phyloP scores from a whole-genome alignment of 2,888 invertebrate species.

The Cheilosia soror region DNA sequence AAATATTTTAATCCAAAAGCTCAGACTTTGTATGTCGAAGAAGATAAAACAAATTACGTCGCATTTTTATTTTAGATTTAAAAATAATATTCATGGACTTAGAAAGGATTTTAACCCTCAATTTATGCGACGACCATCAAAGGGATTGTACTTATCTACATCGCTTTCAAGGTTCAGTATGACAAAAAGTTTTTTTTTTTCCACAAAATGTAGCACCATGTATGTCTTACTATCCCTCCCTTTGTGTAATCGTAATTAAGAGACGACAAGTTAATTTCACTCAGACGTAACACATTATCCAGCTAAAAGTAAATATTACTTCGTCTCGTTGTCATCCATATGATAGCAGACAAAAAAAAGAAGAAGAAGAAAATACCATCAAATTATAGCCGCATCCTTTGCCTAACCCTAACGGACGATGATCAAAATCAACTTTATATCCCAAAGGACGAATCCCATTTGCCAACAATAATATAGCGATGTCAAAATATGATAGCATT shows the following conservation, averaged over 20 bases:
- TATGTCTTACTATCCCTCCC: too few species aligned
- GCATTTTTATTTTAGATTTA: too few species aligned
- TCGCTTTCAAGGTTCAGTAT: too few species aligned
- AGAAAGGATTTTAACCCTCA: too few species aligned
- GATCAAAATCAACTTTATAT: constrained; percentile 70
- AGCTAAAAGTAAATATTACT: not conserved
- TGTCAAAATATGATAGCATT: constrained; percentile 66
- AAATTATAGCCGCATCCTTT: constrained; percentile 12
- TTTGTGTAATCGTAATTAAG: constrained; percentile 23
- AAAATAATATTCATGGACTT: too few species aligned
- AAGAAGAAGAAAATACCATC: constrained; percentile 21
- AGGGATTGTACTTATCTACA: too few species aligned
- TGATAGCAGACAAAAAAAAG: not conserved
- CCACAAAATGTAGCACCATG: too few species aligned
- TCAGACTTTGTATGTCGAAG: too few species aligned
- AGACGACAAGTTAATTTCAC: constrained; percentile 48
- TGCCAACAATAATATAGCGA: constrained; percentile 60
- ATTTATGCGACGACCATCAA: too few species aligned
- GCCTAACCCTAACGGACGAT: constrained; percentile 26
- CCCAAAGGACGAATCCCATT: constrained; percentile 63
- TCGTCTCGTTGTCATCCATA: not conserved
- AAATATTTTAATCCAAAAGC: too few species aligned
- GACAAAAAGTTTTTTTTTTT: too few species aligned
- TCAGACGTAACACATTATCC: constrained; percentile 30
- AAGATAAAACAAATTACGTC: too few species aligned